These are phyloP conservation scores for Macrosteles quadrilineatus DNA, from an alignment of 1,140 invertebrate genomes.

Conservation along the genomic window DNA sequence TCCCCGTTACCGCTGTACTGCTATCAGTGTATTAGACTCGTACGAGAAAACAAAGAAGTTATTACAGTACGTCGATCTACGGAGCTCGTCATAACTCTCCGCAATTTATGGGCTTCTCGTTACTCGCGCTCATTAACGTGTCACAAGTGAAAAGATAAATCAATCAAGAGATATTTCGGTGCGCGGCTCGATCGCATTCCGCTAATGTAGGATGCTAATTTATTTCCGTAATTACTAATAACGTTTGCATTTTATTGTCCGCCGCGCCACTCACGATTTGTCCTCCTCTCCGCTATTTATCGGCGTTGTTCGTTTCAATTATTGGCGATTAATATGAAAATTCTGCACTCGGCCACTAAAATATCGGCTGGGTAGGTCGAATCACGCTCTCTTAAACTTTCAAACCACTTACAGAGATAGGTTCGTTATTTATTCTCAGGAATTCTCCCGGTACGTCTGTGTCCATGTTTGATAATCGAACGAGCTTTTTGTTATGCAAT, in stretches of 20 bases:
- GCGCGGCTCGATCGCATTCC: not conserved
- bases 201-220: conserved; percentile 14
- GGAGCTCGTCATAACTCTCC: conserved; percentile 3
- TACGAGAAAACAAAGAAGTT: conserved; percentile 31
- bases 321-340: conserved; percentile 26
- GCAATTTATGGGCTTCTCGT: conserved; percentile 26
- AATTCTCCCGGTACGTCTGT: no score
- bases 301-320: conserved; percentile 23
- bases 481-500: no score
- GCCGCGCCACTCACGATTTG: not conserved
- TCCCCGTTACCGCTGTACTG: no score
- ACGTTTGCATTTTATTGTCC: conserved; percentile 23
- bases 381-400: conserved; percentile 1
- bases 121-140: conserved; percentile 25
- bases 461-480: no score
- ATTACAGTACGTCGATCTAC: conserved; percentile 25
- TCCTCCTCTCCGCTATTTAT: conserved; percentile 23
- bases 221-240: conserved; percentile 20
- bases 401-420: conserved; percentile 3
- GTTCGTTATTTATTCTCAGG: not conserved
- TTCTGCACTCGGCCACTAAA: conserved; percentile 20
- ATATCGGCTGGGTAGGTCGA: conserved; percentile 13
- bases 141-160: conserved; percentile 20
- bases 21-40: conserved; percentile 23
- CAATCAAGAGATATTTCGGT: conserved; percentile 29